Evolutionary conservation across 1,140 invertebrate genomes (phyloP).

Genomic region (Listronotus oregonensis): DNA sequence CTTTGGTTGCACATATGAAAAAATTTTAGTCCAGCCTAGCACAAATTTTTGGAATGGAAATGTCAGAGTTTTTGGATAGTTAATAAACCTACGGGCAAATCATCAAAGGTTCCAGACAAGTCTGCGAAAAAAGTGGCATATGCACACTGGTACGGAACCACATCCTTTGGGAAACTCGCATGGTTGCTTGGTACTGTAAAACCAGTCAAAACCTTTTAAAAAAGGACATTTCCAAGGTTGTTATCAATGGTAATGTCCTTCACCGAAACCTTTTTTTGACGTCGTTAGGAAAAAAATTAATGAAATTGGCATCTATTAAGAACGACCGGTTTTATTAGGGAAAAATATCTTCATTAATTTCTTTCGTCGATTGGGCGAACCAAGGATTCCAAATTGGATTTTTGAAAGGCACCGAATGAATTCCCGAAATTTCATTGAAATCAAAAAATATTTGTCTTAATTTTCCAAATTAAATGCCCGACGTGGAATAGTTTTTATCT

Average conservation of each 20-base stretch:
- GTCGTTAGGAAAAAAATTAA: constrained; percentile 37
- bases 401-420: constrained; percentile 32
- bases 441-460: constrained; percentile 31
- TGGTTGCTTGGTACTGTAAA: constrained; percentile 28
- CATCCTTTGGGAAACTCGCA: neutral
- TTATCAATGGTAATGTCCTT: constrained; percentile 29
- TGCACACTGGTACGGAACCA: constrained; percentile 25
- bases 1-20: too few species aligned
- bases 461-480: constrained; percentile 31
- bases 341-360: constrained; percentile 30
- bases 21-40: neutral
- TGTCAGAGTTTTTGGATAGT: neutral
- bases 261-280: constrained; percentile 33
- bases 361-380: constrained; percentile 32
- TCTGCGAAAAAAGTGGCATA: constrained; percentile 19
- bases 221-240: constrained; percentile 42
- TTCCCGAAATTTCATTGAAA: constrained; percentile 31
- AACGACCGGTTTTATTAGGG: constrained; percentile 32
- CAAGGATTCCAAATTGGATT: constrained; percentile 26
- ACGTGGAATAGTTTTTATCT: constrained; percentile 32
- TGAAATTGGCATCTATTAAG: constrained; percentile 31
- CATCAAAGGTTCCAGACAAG: constrained; percentile 33
- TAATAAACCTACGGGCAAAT: constrained; percentile 6
- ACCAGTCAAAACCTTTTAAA: constrained; percentile 35
- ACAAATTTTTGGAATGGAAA: neutral